A percentile compares a stretch with the other conserved stretches of the same genome.
These are phyloP conservation scores for Oxyteleia sp. DNA, from an alignment of 2,888 invertebrate genomes.

Conservation along the genomic window DNA sequence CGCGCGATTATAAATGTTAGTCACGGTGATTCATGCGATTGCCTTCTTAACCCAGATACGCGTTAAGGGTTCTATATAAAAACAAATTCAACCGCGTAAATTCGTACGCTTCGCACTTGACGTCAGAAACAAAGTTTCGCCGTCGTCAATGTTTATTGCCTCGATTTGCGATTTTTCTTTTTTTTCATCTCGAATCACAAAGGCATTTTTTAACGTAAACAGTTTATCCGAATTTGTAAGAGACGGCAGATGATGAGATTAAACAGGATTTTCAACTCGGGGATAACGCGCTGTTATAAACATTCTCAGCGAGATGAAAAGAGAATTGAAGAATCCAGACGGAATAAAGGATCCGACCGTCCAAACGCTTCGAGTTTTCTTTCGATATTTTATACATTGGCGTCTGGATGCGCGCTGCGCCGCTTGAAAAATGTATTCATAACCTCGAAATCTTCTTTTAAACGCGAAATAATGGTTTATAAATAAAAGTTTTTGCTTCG, in stretches of 20 bases:
- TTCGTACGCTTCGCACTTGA: constrained; percentile 9
- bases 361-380: constrained; percentile 30
- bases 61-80: constrained; percentile 26
- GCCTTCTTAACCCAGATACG: constrained; percentile 51
- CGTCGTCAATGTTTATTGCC: constrained; percentile 31
- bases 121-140: constrained; percentile 17
- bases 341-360: constrained; percentile 52
- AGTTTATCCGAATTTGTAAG: constrained; percentile 35
- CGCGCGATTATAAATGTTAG: constrained; percentile 42
- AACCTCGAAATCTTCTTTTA: constrained; percentile 6
- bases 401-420: background rate
- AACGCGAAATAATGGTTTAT: constrained; percentile 4
- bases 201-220: constrained; percentile 32
- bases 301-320: constrained; percentile 59
- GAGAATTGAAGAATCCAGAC: constrained; percentile 44
- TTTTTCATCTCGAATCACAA: too few relatives aligned
- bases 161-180: constrained; percentile 12
- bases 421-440: constrained; percentile 29
- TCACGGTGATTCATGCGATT: constrained; percentile 41
- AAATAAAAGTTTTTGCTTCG: background rate
- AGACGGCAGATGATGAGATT: constrained; percentile 56
- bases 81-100: constrained; percentile 27
- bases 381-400: constrained; percentile 26
- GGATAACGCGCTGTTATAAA: constrained; percentile 59
- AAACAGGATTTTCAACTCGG: constrained; percentile 51